These are phyloP conservation scores for Meteorus colon DNA, from an alignment of 2,888 invertebrate genomes.

Conservation along the genomic window DNA sequence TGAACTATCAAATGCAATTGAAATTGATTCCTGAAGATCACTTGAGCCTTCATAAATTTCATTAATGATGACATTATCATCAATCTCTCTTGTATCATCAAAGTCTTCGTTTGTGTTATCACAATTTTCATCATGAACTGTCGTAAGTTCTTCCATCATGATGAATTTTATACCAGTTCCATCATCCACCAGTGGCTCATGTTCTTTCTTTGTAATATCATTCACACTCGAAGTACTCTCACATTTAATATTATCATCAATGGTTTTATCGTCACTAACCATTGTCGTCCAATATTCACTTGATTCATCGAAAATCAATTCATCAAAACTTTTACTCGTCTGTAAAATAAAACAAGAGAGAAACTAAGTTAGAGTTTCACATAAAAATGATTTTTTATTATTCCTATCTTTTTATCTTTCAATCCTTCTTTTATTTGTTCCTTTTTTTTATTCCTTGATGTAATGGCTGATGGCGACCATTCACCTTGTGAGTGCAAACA, in stretches of 20 bases:
- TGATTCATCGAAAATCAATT: constrained; percentile 7
- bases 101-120: background rate
- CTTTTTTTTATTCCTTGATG: background rate
- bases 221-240: background rate
- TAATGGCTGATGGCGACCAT: background rate
- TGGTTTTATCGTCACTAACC: background rate
- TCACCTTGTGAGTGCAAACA: constrained; percentile 32
- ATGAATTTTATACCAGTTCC: constrained; percentile 1
- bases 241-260: constrained; percentile 15
- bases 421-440: background rate
- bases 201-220: background rate
- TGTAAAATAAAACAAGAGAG: background rate
- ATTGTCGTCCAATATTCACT: constrained; percentile 3
- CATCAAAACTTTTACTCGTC: background rate
- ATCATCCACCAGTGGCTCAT: background rate
- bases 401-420: background rate
- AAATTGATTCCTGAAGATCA: background rate
- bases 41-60: background rate
- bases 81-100: background rate
- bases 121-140: constrained; percentile 47
- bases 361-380: background rate
- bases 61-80: background rate
- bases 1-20: background rate
- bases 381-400: background rate
- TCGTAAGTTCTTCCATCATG: constrained; percentile 44